Conservation (phyloP, 2,113 vertebrate species). For the Carollia perspicillata region DNA sequence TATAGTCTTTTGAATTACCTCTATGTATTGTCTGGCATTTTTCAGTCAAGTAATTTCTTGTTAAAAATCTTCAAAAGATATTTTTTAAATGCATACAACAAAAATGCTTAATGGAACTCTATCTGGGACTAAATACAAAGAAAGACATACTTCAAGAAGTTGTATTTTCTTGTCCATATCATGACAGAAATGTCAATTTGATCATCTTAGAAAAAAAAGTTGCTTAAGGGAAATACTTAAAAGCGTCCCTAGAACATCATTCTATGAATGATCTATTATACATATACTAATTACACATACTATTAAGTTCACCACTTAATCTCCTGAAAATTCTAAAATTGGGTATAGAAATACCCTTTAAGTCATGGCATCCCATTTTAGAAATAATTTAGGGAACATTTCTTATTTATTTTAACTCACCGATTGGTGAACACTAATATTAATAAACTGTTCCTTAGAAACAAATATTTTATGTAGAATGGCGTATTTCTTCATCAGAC, state of each 20-base stretch:
- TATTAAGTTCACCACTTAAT: not conserved
- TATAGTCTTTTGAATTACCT: not conserved
- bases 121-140: constrained; percentile 19
- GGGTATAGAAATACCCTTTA: not conserved
- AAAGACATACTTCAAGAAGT: constrained; percentile 29
- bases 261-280: not conserved
- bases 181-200: constrained; percentile 27
- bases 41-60: not conserved
- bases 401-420: constrained; percentile 14
- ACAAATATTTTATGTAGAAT: not conserved
- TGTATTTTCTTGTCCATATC: constrained; percentile 57
- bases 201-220: constrained; percentile 49
- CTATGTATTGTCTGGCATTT: not conserved
- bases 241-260: not conserved
- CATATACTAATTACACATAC: too few relatives aligned
- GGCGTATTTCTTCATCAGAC: not conserved
- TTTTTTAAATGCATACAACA: constrained; percentile 35
- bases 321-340: not conserved
- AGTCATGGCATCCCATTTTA: not conserved
- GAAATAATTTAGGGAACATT: not conserved
- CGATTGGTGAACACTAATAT: not conserved
- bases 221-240: constrained; percentile 30
- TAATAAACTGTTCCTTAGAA: not conserved
- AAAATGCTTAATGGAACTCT: constrained; percentile 23
- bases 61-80: constrained; percentile 44